phyloP scores from a whole-genome alignment of 2,113 vertebrate species.

The Ochotona curzoniae region DNA sequence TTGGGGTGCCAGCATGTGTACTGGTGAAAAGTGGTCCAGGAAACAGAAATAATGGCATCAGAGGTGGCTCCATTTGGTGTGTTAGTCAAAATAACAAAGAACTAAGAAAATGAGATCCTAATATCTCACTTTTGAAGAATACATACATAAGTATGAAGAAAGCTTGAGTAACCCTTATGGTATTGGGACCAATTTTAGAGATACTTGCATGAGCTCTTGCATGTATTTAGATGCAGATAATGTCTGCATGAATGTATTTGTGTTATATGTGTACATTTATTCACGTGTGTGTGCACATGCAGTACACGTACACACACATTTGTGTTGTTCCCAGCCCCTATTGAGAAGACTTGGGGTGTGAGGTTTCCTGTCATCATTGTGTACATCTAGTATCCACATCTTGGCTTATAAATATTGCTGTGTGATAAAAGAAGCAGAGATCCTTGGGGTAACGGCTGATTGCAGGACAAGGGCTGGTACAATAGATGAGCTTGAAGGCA shows the following conservation, averaged over 20 bases:
- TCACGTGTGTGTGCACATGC: neutral
- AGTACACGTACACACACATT: neutral
- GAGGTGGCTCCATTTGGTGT: neutral
- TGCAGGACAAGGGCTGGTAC: neutral
- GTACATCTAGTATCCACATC: neutral
- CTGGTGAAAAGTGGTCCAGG: neutral
- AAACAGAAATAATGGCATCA: neutral
- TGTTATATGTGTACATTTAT: neutral
- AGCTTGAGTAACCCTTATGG: neutral
- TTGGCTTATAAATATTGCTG: neutral
- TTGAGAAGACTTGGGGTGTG: neutral
- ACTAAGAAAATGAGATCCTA: neutral
- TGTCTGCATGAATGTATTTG: neutral
- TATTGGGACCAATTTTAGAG: neutral
- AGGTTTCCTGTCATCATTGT: neutral
- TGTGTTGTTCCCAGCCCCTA: neutral
- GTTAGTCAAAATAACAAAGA: neutral
- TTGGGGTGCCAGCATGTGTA: neutral
- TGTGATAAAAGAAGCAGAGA: neutral
- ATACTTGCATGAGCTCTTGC: neutral
- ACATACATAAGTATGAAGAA: neutral
- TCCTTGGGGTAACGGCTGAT: neutral
- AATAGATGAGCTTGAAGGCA: neutral
- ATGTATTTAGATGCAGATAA: neutral
- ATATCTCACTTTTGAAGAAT: neutral